phyloP scores from a whole-genome alignment of 2,113 vertebrate genomes.

The Cyrtonyx montezumae region DNA sequence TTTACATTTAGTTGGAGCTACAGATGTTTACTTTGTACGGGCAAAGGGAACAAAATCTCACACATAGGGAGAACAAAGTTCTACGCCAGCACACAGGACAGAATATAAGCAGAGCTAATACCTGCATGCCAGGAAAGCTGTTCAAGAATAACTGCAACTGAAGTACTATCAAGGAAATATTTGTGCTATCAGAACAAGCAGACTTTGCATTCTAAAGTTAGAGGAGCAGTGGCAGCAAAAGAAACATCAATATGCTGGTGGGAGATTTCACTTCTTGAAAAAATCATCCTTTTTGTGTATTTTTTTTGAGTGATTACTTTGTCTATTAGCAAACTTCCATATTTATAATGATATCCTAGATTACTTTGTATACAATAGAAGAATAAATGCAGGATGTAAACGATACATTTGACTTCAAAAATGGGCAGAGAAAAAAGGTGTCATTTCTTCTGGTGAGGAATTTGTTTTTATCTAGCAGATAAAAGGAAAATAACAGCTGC shows the following conservation, averaged over 20 bases:
- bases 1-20: constrained; percentile 5
- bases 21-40: background rate
- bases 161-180: background rate
- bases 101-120: background rate
- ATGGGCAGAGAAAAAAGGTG: background rate
- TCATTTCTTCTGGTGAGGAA: background rate
- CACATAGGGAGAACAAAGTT: background rate
- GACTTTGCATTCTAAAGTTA: background rate
- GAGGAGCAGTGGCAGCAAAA: background rate
- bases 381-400: background rate
- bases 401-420: background rate
- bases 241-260: background rate
- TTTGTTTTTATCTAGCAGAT: background rate
- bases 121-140: background rate
- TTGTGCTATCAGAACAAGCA: background rate
- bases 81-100: background rate
- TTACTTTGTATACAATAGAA: background rate
- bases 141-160: background rate
- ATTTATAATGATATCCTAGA: background rate
- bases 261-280: background rate
- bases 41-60: background rate
- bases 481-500: background rate
- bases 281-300: background rate
- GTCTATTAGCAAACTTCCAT: background rate
- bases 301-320: background rate